Conservation (phyloP, 2,888 invertebrate species). For the Bombylius major region DNA sequence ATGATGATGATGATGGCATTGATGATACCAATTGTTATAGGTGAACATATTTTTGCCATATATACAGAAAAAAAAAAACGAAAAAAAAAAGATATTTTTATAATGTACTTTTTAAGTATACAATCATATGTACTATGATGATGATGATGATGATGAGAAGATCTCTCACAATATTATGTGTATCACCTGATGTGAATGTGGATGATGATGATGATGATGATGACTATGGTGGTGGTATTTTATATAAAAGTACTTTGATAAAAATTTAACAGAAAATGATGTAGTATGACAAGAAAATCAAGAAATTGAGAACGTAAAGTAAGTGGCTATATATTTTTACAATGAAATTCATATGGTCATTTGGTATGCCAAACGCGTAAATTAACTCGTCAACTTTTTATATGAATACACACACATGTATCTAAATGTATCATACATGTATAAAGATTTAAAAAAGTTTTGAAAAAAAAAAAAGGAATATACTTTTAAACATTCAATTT, state of each 20-base stretch:
- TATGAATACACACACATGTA: slow-evolving; percentile 11
- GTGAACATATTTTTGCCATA: too few species aligned
- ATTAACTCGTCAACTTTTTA: slow-evolving; percentile 24
- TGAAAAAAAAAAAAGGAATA: background rate
- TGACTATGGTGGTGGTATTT: background rate
- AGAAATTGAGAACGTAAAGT: background rate
- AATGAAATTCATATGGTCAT: slow-evolving; percentile 12
- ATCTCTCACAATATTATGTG: background rate
- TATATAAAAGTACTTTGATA: background rate
- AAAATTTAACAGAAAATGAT: background rate
- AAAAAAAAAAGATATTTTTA: too few species aligned
- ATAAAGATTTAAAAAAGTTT: too few species aligned
- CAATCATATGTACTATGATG: too few species aligned
- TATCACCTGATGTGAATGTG: background rate
- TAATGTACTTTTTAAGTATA: too few species aligned
- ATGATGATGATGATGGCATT: too few species aligned
- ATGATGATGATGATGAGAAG: background rate
- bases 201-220: too few species aligned
- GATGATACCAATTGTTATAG: too few species aligned
- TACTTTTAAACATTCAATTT: background rate
- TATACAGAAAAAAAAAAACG: too few species aligned
- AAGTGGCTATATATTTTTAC: background rate
- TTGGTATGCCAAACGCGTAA: slow-evolving; percentile 22
- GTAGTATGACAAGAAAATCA: background rate
- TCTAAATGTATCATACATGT: background rate